Evolutionary conservation across 1,140 invertebrate genomes (phyloP).

Genomic region (Schlechtendalia chinensis): DNA sequence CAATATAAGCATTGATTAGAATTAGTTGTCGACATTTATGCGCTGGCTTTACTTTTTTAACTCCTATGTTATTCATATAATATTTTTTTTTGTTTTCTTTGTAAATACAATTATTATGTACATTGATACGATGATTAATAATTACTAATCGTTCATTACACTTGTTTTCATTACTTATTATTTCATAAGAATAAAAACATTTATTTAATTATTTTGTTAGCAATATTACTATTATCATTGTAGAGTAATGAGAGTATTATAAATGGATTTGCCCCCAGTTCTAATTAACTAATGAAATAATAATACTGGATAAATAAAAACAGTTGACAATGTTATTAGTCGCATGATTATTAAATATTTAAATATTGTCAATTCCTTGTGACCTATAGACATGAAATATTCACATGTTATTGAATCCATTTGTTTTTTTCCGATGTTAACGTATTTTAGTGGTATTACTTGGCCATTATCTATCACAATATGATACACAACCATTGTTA

Average conservation of each 20-base stretch:
- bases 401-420: too few species aligned
- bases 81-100: not conserved
- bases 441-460: too few species aligned
- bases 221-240: not conserved
- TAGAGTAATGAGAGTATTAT: not conserved
- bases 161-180: constrained; percentile 23
- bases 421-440: too few species aligned
- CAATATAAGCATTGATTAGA: not conserved
- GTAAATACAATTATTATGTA: constrained; percentile 44
- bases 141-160: constrained; percentile 14
- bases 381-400: too few species aligned
- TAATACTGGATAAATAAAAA: too few species aligned
- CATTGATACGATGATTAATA: constrained; percentile 19
- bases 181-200: not conserved
- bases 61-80: not conserved
- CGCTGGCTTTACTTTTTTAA: not conserved
- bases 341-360: too few species aligned
- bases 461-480: too few species aligned
- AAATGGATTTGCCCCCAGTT: not conserved
- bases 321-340: too few species aligned
- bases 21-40: constrained; percentile 1
- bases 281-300: too few species aligned
- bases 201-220: constrained; percentile 1
- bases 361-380: too few species aligned
- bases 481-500: too few species aligned